Evolutionary conservation across 2,113 vertebrate species (phyloP).

Genomic region (Cettia cetti): DNA sequence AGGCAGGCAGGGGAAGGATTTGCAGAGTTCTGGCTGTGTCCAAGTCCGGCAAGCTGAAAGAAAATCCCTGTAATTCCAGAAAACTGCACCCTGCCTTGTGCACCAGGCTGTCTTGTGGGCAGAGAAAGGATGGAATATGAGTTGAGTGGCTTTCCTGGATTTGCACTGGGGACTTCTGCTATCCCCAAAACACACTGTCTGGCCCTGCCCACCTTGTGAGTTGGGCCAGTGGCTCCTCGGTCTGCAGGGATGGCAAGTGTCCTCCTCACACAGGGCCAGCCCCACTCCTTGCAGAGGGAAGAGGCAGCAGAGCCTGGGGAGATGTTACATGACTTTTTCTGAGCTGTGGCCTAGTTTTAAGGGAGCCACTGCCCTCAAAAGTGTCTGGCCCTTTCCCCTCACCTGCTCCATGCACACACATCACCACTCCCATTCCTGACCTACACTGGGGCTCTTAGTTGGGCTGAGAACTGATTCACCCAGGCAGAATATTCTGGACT

Average conservation of each 20-base stretch:
- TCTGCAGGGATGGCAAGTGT: background rate
- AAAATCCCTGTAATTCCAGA: background rate
- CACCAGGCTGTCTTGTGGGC: background rate
- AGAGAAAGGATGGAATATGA: background rate
- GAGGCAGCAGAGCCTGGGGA: background rate
- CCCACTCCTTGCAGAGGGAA: background rate
- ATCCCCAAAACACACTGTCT: background rate
- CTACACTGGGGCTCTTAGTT: accelerated
- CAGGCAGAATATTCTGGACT: background rate
- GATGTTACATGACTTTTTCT: background rate
- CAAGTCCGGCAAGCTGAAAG: background rate
- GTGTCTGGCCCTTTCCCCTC: background rate
- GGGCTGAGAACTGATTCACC: background rate
- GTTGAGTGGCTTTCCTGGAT: background rate
- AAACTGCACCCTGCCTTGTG: background rate
- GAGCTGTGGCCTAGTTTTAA: background rate
- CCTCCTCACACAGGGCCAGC: background rate
- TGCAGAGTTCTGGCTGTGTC: background rate
- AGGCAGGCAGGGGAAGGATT: background rate
- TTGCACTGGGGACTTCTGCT: background rate
- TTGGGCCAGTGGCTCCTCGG: background rate
- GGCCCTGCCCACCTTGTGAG: background rate
- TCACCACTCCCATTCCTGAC: background rate
- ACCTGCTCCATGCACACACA: accelerated
- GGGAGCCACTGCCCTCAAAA: background rate